Base-by-base conservation (phyloP, 2,888 invertebrate species). In the Macaria liturata region DNA sequence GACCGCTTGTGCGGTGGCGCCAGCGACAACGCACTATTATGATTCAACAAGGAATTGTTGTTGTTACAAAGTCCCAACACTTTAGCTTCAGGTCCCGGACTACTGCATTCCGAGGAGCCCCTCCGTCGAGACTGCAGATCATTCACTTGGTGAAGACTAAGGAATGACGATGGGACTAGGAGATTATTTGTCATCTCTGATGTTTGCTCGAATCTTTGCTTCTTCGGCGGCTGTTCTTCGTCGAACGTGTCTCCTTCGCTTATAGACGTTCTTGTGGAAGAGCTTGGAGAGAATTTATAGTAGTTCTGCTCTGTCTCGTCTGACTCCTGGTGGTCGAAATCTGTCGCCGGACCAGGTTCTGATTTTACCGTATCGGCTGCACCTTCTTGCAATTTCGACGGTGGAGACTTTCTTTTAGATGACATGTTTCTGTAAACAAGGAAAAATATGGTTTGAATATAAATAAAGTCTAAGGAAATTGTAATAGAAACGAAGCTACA, bases 321-420 rank as follows among this genome's bases (percentile, higher is more conserved):
- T 6, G 84, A 83, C 70, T 91, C 91, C 67, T 83, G 87, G 64
- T 81, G 83, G 59, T 90, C 88, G 79, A 87, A 88, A 69, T 92
- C 91, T 78, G 84, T 81, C 67, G 92, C 87, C 70, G 93, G 93
- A 71, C 93, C 93, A 73, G 93, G 91, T 76, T 87, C 88, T 50
- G 83, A 71, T 71, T 86, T 86, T 67, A 89, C 91, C 78, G 87
- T 85, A 76, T 92, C 80, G 76, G 91, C 75, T 80, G 91, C 93
- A 89, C 92, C 93, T 93, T 96, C 95, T 94, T 97, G 97, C 91
- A 97, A 94, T 94, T 98, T 98, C 78, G 97, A 97, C 87, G 98
- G 98, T 89, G 97, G 97, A 89, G 97, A 98, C 93, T 98, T 98
- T 92, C 98, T 95, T 95, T 98, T 98, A 93, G 97, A 97, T 95